phyloP scores from a whole-genome alignment of 2,888 invertebrate genomes.

The Rhogogaster chlorosoma region DNA sequence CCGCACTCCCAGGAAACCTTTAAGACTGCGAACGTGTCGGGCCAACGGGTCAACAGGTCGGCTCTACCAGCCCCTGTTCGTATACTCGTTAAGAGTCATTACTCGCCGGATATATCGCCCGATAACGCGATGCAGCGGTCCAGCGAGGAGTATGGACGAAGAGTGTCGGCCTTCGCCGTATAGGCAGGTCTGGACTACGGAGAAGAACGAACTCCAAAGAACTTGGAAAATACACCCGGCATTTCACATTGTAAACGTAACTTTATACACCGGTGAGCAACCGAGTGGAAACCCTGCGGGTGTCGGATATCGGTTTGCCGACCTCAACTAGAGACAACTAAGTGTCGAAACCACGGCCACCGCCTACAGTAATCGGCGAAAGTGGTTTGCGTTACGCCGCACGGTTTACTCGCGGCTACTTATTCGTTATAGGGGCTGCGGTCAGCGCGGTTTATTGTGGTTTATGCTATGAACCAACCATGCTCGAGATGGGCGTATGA shows the following conservation, averaged over 20 bases:
- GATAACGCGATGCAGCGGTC: conserved; percentile 37
- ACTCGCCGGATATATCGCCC: conserved; percentile 47
- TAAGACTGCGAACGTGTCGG: conserved; percentile 51
- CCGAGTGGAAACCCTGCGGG: conserved; percentile 67
- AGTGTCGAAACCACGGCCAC: conserved; percentile 55
- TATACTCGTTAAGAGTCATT: conserved; percentile 68
- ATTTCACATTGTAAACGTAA: conserved; percentile 64
- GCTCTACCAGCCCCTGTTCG: conserved; percentile 57
- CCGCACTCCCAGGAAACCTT: conserved; percentile 39
- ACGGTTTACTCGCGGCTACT: conserved; percentile 31
- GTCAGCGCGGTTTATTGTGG: conserved; percentile 10
- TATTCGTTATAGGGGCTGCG: conserved; percentile 20
- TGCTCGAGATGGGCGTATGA: background rate
- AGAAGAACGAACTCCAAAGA: background rate
- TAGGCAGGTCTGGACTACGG: too few relatives aligned
- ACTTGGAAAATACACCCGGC: background rate
- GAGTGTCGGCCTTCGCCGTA: background rate
- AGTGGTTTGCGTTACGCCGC: conserved; percentile 43
- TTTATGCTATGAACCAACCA: background rate
- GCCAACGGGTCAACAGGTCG: conserved; percentile 51
- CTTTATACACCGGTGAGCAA: conserved; percentile 70
- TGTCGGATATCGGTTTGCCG: conserved; percentile 67
- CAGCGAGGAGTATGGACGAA: background rate
- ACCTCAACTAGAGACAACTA: conserved; percentile 51
- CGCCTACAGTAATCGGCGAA: conserved; percentile 43